phyloP scores from a whole-genome alignment of 1,140 invertebrate genomes.

The Drosophila orosa region DNA sequence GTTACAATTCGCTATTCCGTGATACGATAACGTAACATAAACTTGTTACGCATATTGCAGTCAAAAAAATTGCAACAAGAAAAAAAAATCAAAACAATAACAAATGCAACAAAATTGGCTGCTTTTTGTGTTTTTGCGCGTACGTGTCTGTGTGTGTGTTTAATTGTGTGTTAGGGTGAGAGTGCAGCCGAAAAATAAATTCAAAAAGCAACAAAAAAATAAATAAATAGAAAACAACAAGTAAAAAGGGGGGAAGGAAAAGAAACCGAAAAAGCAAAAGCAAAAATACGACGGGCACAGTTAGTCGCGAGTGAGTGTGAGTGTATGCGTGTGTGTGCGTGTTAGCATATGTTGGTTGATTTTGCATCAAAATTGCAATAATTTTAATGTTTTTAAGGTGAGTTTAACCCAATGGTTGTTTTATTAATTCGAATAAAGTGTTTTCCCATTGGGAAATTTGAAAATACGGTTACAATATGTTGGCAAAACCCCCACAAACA shows the following conservation, averaged over 20 bases:
- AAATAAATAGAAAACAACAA: conserved; percentile 29
- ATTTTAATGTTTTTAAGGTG: conserved; percentile 5
- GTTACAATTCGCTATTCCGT: conserved; percentile 21
- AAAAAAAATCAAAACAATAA: conserved; percentile 54
- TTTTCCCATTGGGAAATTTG: conserved; percentile 28
- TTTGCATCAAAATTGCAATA: conserved; percentile 8
- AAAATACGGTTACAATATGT: conserved; percentile 54
- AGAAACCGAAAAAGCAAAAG: neutral
- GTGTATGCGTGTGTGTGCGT: conserved; percentile 11
- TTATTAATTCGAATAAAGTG: neutral
- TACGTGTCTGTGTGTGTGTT: conserved; percentile 13
- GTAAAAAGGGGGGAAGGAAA: neutral
- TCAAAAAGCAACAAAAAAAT: conserved; percentile 28
- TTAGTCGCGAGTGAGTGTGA: neutral
- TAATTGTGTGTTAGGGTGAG: conserved; percentile 29
- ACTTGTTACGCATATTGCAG: conserved; percentile 48
- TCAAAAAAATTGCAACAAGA: conserved; percentile 28
- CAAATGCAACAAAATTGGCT: conserved; percentile 44
- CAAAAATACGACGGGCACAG: conserved; percentile 4
- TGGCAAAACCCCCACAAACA: conserved; percentile 31
- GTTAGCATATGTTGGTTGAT: conserved; percentile 48
- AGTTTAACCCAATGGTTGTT: neutral
- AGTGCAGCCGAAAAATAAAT: conserved; percentile 45
- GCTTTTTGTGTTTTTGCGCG: conserved; percentile 30
- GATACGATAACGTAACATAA: conserved; percentile 31